Conservation (phyloP, 92 coral and sea anemone genomes). For the Zoanthus sansibaricus region DNA sequence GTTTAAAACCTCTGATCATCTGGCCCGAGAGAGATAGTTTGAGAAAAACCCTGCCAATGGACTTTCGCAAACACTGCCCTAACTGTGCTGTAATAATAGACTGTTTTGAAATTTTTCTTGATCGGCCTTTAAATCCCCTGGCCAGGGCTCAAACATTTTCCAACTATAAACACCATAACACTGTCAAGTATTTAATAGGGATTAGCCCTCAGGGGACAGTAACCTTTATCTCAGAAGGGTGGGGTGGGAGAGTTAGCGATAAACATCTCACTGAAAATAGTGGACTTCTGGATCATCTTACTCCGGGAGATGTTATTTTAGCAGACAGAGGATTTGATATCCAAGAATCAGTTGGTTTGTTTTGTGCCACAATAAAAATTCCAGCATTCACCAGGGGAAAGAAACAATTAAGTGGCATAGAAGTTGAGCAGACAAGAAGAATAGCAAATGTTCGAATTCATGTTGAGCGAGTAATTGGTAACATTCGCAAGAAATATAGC, state of each 20-base stretch:
- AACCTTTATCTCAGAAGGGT: constrained; percentile 1
- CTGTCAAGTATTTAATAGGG: no score
- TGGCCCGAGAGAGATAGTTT: constrained; percentile 1
- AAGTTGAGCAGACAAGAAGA: constrained; percentile 42
- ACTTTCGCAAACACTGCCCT: constrained; percentile 25
- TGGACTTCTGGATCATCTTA: constrained; percentile 57
- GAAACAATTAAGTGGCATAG: constrained; percentile 66
- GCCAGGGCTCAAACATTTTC: no score
- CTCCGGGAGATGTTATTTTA: constrained; percentile 62
- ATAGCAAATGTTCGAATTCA: constrained; percentile 62
- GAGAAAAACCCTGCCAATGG: constrained; percentile 27
- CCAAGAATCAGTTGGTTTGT: no score
- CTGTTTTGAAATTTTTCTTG: constrained; percentile 25
- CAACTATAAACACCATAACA: no score
- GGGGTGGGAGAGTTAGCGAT: constrained; percentile 64
- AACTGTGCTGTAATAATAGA: constrained; percentile 22
- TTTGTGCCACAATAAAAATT: neutral
- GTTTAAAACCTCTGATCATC: constrained; percentile 21
- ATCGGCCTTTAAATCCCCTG: constrained; percentile 28
- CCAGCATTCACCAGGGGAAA: neutral
- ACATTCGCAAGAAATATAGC: constrained; percentile 61
- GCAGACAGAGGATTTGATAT: no score
- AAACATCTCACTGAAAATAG: constrained; percentile 61
- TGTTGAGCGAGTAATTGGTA: constrained; percentile 67
- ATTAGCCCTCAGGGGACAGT: no score